A percentile compares a stretch with the other conserved stretches of the same genome.
phyloP scores from a whole-genome alignment of 2,797 vertebrate genomes.

The Rhynchonycteris naso region DNA sequence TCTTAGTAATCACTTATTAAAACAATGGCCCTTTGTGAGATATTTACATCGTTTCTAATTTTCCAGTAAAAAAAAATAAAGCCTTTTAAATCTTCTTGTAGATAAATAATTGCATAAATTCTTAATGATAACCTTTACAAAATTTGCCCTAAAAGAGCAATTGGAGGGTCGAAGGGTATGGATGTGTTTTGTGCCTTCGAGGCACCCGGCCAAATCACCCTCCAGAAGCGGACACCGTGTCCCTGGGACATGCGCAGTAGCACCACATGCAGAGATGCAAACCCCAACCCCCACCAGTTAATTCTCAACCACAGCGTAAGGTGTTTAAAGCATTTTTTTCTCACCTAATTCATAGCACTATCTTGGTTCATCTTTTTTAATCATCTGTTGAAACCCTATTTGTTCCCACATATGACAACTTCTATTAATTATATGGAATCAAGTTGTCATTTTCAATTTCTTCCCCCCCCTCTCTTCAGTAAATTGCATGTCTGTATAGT shows the following conservation, averaged over 20 bases:
- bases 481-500: slow-evolving; percentile 74
- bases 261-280: background rate
- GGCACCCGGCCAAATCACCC: background rate
- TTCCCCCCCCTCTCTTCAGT: slow-evolving; percentile 29
- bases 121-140: slow-evolving; percentile 21
- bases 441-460: slow-evolving; percentile 64
- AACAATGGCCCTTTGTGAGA: background rate
- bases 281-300: background rate
- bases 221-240: background rate
- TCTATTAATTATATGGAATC: slow-evolving; percentile 73
- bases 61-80: slow-evolving; percentile 25
- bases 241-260: background rate
- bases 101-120: background rate
- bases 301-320: background rate
- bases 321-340: background rate
- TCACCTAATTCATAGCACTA: background rate
- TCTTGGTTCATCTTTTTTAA: background rate
- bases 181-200: background rate
- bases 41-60: slow-evolving; percentile 25
- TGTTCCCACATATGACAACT: slow-evolving; percentile 63
- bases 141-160: background rate
- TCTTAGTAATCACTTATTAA: slow-evolving; percentile 34
- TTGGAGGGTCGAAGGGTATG: background rate
- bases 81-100: background rate
- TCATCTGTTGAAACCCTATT: slow-evolving; percentile 63